Base-by-base conservation (phyloP, 2,888 invertebrate genomes). In the Lithosia quadra region DNA sequence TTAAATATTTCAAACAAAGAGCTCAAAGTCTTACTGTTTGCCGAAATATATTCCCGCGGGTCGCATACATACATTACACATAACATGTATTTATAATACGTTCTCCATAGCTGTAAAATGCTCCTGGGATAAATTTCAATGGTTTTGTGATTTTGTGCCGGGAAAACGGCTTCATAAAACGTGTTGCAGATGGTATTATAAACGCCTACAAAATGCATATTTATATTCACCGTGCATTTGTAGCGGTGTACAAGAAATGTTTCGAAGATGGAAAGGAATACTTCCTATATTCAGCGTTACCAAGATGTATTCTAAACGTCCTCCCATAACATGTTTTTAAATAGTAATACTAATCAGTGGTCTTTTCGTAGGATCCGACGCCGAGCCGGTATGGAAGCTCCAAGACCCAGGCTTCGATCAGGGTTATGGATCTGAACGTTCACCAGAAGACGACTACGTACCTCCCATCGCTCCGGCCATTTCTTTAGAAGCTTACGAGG, bases 401-500 rank as follows among this genome's bases (percentile, higher is more conserved):
- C 95, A 95, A 81, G 95, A 95, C 78, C 94, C 93, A 0, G 94
- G 95, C 59, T 96, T 96, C 86, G 97, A 97, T 90, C 97, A 97
- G 86, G 97, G 97, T 55, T 97, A 97, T 89, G 97, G 97, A 0
- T 97, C 97, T 13, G 97, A 97, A 86, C 93, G 97, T 59, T 97
- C 97, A 0, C 97, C 97, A 1, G 97, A 97, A 89, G 97, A 97
- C 77, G 97, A 97, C 89, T 96, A 96, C 90, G 96, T 96, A 39
- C 97, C 97, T 9, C 96, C 96, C 22, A 91, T 97, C 69, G 96
- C 92, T 78, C 88, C 94, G 2, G 89, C 94, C 34, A 92, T 96
- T 70, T 95, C 95, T 56, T 92, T 96, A 56, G 96, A 96, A 81
- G 94, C 93, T 62, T 96, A 96, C 82, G 96, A 96, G 81, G 93